Conservation (phyloP, 2,113 vertebrate species). For the Tautogolabrus adspersus region DNA sequence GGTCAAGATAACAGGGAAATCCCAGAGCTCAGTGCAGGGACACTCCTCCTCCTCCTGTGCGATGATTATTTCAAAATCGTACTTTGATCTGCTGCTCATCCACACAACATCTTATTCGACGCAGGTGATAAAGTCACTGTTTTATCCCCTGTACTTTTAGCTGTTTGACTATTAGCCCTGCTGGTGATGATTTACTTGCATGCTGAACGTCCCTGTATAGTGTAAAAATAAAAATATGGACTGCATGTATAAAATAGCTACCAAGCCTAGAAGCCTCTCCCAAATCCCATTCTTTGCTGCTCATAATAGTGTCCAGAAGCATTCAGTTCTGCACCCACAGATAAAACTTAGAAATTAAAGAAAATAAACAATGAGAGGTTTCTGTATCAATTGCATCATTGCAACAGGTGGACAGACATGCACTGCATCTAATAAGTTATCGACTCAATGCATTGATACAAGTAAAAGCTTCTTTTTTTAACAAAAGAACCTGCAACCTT, state of each 20-base stretch:
- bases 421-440: no score
- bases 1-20: constrained; percentile 76
- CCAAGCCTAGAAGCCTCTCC: no score
- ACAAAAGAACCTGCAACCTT: no score
- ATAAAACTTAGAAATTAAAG: no score
- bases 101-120: background rate
- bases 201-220: background rate
- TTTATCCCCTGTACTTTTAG: background rate
- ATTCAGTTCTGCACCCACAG: no score
- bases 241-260: background rate
- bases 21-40: constrained; percentile 52
- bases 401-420: no score
- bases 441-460: no score
- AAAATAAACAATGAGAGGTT: no score
- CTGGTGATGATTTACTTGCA: background rate
- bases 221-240: background rate
- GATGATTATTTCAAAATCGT: constrained; percentile 22
- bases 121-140: constrained; percentile 9
- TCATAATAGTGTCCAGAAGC: background rate
- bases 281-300: no score
- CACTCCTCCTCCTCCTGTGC: constrained; percentile 18
- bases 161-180: background rate
- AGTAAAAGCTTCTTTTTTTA: no score
- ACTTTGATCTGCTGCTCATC: constrained; percentile 29
- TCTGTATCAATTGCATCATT: no score